Conservation (phyloP, 1,140 invertebrate genomes). For the Aphelenchoides besseyi region DNA sequence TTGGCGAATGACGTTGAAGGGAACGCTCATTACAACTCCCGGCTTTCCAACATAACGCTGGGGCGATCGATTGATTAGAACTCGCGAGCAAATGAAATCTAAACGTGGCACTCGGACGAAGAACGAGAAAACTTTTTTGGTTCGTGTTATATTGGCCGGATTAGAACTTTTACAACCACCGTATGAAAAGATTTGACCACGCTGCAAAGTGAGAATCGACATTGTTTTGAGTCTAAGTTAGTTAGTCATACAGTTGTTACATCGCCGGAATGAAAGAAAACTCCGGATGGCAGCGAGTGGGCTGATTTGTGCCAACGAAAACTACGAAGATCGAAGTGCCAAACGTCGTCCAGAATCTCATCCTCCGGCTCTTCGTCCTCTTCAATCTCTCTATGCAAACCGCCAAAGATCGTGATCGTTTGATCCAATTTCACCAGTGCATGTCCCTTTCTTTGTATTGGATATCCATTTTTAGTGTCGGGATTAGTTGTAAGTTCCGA, state of each 20-base stretch:
- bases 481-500: not conserved
- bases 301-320: not conserved
- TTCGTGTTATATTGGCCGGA: not conserved
- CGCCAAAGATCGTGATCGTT: not conserved
- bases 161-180: not conserved
- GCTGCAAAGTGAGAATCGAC: not conserved
- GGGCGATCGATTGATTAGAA: not conserved
- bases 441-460: not conserved
- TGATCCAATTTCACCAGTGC: not conserved
- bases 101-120: not conserved
- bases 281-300: not conserved
- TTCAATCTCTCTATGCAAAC: not conserved
- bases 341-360: not conserved
- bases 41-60: not conserved
- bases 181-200: not conserved
- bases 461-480: not conserved
- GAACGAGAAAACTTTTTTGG: not conserved
- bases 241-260: not conserved
- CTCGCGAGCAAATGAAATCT: not conserved
- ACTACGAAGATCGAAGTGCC: not conserved
- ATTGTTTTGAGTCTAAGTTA: no score
- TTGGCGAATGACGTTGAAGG: not conserved
- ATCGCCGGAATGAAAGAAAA: constrained; percentile 8
- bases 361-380: not conserved
- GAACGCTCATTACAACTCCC: not conserved